Evolutionary conservation across 2,888 invertebrate species (phyloP).

Genomic region (Pristionchus exspectatus): DNA sequence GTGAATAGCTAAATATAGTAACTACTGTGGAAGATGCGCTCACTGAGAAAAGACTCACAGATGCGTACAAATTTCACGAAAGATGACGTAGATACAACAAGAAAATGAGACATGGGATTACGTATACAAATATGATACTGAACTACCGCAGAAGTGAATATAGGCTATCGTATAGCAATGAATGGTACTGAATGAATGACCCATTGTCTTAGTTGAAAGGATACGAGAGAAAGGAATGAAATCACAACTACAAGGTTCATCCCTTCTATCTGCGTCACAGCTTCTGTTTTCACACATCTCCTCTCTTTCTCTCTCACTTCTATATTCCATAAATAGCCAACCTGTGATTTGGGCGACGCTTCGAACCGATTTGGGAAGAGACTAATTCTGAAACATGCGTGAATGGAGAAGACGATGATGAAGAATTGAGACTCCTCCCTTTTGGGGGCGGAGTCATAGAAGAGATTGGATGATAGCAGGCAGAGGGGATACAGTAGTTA

Average conservation of each 20-base stretch:
- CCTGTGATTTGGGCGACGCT: neutral
- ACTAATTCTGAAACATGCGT: neutral
- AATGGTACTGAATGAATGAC: neutral
- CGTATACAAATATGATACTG: no score
- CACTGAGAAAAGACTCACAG: neutral
- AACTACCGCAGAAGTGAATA: no score
- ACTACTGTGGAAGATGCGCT: no score
- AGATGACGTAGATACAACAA: neutral
- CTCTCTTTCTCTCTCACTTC: neutral
- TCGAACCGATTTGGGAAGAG: neutral
- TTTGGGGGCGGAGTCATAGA: neutral
- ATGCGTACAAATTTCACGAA: neutral
- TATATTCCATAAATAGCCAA: slow-evolving; percentile 7
- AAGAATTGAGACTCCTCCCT: neutral
- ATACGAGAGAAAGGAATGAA: neutral
- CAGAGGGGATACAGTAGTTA: neutral
- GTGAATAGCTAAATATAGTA: no score
- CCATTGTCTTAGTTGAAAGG: no score
- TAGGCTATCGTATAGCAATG: neutral
- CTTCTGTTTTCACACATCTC: neutral
- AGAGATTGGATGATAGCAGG: neutral
- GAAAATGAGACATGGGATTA: neutral
- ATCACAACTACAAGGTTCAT: neutral
- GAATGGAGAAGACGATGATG: neutral
- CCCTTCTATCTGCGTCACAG: neutral